Conservation (phyloP, 2,797 vertebrate genomes). For the Lagodon rhomboides region DNA sequence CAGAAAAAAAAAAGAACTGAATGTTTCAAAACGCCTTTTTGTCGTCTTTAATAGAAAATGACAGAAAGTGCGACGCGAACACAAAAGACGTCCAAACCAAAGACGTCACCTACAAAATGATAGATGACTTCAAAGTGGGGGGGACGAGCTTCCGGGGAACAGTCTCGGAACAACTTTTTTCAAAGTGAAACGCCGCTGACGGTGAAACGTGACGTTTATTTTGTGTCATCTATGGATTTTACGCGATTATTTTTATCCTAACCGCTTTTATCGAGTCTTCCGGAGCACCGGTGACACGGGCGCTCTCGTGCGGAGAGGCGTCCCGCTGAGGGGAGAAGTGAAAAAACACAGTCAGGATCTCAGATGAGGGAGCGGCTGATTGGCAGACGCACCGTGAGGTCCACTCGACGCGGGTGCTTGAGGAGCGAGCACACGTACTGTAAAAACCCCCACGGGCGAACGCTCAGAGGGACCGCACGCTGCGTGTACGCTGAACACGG, state of each 20-base stretch:
- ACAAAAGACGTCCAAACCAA: constrained; percentile 22
- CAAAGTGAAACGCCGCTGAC: constrained; percentile 29
- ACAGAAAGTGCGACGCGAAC: constrained; percentile 40
- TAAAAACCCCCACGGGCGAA: constrained; percentile 5
- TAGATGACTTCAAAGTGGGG: constrained; percentile 18
- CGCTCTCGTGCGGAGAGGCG: constrained; percentile 25
- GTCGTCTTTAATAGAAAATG: constrained; percentile 17
- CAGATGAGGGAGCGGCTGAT: constrained; percentile 65
- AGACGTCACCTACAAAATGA: constrained; percentile 38
- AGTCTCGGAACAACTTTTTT: constrained; percentile 26
- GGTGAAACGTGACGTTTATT: constrained; percentile 18
- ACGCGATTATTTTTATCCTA: constrained; percentile 37
- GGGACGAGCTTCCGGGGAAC: not conserved
- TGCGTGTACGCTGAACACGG: constrained; percentile 44
- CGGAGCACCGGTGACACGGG: constrained; percentile 28
- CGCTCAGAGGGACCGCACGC: constrained; percentile 28
- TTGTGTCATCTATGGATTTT: constrained; percentile 34
- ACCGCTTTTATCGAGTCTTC: constrained; percentile 42
- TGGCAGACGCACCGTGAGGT: constrained; percentile 58
- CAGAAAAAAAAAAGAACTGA: constrained; percentile 7
- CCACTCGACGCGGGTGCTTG: constrained; percentile 47
- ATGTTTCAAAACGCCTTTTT: constrained; percentile 23
- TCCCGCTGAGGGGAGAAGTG: constrained; percentile 37
- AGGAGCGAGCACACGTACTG: constrained; percentile 37
- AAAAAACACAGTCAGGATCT: constrained; percentile 38